Conservation (phyloP, 2,888 invertebrate species). For the Formica aserva region DNA sequence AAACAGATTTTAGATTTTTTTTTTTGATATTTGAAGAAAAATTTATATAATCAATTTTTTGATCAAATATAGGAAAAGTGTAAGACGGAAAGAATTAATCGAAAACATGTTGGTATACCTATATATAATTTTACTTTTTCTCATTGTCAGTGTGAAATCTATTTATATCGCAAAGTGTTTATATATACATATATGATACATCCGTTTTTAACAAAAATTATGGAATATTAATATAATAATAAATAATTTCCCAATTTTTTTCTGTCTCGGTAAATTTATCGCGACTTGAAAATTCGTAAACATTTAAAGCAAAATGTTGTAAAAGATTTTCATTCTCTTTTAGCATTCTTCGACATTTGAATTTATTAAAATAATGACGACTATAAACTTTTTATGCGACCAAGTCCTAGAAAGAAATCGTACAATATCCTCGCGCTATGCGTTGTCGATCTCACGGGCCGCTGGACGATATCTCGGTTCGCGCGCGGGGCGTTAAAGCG, state of each 20-base stretch:
- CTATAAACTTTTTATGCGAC: not conserved
- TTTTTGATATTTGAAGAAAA: not conserved
- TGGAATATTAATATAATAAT: not conserved
- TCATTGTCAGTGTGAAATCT: not conserved
- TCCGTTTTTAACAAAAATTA: not conserved
- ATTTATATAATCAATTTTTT: not conserved
- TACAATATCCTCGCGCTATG: slow-evolving; percentile 2
- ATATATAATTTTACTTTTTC: not conserved
- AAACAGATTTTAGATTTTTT: not conserved
- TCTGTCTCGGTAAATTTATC: not conserved
- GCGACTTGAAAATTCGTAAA: not conserved
- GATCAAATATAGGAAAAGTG: not conserved
- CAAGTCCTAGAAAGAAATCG: not conserved
- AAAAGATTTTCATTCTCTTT: not conserved
- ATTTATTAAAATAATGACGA: not conserved
- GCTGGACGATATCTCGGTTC: slow-evolving; percentile 22
- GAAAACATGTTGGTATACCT: not conserved
- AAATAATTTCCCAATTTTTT: not conserved
- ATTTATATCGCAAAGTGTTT: not conserved
- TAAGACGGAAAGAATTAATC: not conserved
- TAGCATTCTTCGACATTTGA: not conserved
- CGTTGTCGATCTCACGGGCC: not conserved
- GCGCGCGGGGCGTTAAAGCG: slow-evolving; percentile 22
- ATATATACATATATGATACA: not conserved
- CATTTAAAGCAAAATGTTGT: not conserved